These are phyloP conservation scores for Megaceryle torquata DNA, from an alignment of 2,113 vertebrate species.

Conservation along the genomic window DNA sequence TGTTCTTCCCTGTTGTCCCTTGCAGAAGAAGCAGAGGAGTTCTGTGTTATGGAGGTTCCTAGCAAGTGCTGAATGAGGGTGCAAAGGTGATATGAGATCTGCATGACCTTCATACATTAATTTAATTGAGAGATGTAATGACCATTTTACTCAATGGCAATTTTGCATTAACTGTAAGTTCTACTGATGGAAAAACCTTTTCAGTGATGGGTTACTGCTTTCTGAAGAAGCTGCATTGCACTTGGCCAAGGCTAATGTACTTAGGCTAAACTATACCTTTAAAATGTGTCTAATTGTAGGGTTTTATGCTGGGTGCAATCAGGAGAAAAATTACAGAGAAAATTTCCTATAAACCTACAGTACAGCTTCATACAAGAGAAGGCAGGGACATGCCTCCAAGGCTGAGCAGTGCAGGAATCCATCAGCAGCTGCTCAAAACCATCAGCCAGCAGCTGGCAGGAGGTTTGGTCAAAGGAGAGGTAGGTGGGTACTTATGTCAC, in stretches of 20 bases:
- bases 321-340: not conserved
- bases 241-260: not conserved
- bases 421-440: not conserved
- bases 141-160: constrained; percentile 52
- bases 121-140: constrained; percentile 66
- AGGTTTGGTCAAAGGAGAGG: not conserved
- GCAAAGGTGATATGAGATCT: constrained; percentile 17
- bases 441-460: not conserved
- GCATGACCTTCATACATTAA: constrained; percentile 31
- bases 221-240: constrained; percentile 14
- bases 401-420: not conserved
- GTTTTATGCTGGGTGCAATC: not conserved
- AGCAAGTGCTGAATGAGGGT: constrained; percentile 16
- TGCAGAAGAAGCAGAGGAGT: not conserved
- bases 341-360: not conserved
- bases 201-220: constrained; percentile 40
- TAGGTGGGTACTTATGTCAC: not conserved
- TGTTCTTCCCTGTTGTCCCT: not conserved
- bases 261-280: constrained; percentile 1
- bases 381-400: not conserved
- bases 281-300: not conserved
- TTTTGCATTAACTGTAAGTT: constrained; percentile 67
- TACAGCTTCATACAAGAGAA: not conserved
- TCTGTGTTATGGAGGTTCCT: constrained; percentile 23
- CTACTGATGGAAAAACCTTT: constrained; percentile 55